phyloP scores from a whole-genome alignment of 2,888 invertebrate species.

The Drosophila mulleri region DNA sequence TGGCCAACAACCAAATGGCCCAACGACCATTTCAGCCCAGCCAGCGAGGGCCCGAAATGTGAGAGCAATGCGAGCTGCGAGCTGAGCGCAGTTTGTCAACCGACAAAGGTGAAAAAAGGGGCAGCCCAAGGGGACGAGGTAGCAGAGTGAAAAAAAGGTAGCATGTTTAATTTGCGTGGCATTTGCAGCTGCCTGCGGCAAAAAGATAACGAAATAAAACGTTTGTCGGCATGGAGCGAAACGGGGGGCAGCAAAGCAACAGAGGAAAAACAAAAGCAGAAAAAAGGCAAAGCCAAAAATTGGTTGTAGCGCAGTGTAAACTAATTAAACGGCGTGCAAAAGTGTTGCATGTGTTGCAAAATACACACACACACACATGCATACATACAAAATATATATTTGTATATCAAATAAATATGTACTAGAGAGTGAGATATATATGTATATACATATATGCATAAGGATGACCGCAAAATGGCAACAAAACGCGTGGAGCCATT shows the following conservation, averaged over 20 bases:
- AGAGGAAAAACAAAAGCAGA: constrained; percentile 16
- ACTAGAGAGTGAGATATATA: not conserved
- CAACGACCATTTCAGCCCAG: constrained; percentile 27
- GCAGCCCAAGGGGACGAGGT: constrained; percentile 39
- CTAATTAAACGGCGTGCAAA: constrained; percentile 70
- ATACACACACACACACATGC: constrained; percentile 8
- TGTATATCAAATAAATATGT: not conserved
- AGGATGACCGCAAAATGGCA: constrained; percentile 35
- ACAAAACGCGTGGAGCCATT: constrained; percentile 53
- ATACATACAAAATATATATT: not conserved
- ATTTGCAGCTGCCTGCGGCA: constrained; percentile 84
- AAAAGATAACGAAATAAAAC: constrained; percentile 84
- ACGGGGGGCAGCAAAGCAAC: not conserved
- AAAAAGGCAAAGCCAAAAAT: constrained; percentile 35
- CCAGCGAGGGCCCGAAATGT: constrained; percentile 35
- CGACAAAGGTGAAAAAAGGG: constrained; percentile 69
- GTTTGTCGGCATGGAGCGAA: constrained; percentile 64
- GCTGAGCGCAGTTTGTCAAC: constrained; percentile 65
- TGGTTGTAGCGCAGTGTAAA: constrained; percentile 71
- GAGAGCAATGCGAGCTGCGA: constrained; percentile 43
- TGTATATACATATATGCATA: constrained; percentile 7
- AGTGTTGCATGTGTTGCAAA: constrained; percentile 44
- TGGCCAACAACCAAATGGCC: constrained; percentile 39
- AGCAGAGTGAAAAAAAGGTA: constrained; percentile 66
- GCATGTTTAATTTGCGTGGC: constrained; percentile 84